phyloP scores from a whole-genome alignment of 1,140 invertebrate genomes.

The Hyles vespertilio region DNA sequence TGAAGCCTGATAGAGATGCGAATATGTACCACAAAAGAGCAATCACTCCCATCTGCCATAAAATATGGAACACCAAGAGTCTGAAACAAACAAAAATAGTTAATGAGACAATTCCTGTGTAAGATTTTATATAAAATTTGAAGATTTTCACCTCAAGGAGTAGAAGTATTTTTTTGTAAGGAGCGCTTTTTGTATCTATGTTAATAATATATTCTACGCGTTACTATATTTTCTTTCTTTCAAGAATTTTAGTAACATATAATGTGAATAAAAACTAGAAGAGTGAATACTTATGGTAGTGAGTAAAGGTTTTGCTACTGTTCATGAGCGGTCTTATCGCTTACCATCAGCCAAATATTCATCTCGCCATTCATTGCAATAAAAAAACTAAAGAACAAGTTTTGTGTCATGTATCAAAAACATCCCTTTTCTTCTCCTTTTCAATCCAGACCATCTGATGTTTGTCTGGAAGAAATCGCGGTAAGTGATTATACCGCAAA shows the following conservation, averaged over 20 bases:
- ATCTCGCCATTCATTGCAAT: no score
- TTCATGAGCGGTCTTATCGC: no score
- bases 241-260: not conserved
- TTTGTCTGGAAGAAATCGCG: no score
- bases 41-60: slow-evolving; percentile 71
- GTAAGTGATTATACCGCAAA: no score
- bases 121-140: not conserved
- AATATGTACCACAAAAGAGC: slow-evolving; percentile 74
- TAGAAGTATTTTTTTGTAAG: not conserved
- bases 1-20: slow-evolving; percentile 57
- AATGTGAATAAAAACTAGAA: not conserved
- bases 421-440: no score
- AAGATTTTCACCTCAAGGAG: not conserved
- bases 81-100: slow-evolving; percentile 58
- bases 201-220: not conserved
- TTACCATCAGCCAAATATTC: no score
- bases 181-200: not conserved
- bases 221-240: not conserved
- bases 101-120: not conserved
- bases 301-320: no score
- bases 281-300: not conserved
- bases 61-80: slow-evolving; percentile 70
- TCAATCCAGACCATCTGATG: no score
- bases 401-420: no score
- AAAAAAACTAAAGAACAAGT: no score